Evolutionary conservation across 1,140 invertebrate species (phyloP).

Genomic region (Temnothorax nylanderi): DNA sequence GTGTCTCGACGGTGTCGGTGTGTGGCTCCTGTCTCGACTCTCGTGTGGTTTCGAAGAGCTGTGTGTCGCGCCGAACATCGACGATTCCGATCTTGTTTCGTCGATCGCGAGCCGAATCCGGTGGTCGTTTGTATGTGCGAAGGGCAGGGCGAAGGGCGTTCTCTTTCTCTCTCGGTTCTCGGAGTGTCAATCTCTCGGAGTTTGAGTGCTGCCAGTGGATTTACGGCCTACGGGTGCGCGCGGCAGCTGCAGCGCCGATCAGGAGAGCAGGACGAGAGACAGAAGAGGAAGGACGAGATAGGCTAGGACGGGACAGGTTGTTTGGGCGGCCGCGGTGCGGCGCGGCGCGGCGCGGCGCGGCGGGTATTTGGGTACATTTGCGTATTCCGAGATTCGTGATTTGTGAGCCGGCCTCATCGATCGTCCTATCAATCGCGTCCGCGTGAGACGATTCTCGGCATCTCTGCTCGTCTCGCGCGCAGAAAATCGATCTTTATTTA

Average conservation of each 20-base stretch:
- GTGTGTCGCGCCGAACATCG: neutral
- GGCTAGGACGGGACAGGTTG: slow-evolving; percentile 54
- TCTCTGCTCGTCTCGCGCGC: neutral
- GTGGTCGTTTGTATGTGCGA: neutral
- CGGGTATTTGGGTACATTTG: neutral
- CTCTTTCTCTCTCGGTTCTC: too few species aligned
- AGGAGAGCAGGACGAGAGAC: neutral
- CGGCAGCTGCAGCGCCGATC: slow-evolving; percentile 43
- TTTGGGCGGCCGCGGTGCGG: slow-evolving; percentile 14
- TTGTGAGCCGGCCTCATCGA: slow-evolving; percentile 66
- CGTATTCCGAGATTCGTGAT: slow-evolving; percentile 61
- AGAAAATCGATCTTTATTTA: neutral
- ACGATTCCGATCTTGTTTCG: neutral
- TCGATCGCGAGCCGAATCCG: neutral
- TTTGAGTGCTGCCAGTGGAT: slow-evolving; percentile 66
- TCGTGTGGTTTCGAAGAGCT: too few species aligned
- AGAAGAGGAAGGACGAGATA: slow-evolving; percentile 6
- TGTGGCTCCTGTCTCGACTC: too few species aligned
- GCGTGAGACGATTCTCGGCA: neutral
- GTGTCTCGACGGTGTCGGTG: slow-evolving; percentile 43
- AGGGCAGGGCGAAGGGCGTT: too few species aligned
- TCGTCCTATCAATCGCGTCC: slow-evolving; percentile 48
- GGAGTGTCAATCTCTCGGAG: slow-evolving; percentile 46
- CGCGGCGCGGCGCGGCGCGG: neutral
- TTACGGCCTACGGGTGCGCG: slow-evolving; percentile 32